These are phyloP conservation scores for Polyergus mexicanus DNA, from an alignment of 1,140 invertebrate species.

Conservation along the genomic window DNA sequence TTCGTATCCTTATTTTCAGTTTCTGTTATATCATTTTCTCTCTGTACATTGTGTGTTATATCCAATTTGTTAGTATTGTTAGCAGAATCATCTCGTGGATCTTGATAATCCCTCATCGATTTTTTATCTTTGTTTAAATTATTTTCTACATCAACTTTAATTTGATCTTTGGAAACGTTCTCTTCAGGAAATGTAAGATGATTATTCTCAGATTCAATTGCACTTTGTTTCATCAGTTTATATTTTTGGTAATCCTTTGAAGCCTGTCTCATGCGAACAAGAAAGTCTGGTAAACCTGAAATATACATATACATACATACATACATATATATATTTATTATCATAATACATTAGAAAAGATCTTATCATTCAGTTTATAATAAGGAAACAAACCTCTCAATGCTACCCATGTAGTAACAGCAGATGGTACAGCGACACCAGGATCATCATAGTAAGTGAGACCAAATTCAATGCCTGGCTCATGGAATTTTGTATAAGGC, in stretches of 20 bases:
- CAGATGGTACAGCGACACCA: conserved; percentile 90
- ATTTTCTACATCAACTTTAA: conserved; percentile 11
- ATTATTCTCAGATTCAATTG: neutral
- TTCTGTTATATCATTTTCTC: conserved; percentile 32
- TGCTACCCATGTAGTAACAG: conserved; percentile 90
- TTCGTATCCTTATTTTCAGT: conserved; percentile 65
- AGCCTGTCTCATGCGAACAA: conserved; percentile 86
- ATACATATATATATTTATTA: conserved; percentile 32
- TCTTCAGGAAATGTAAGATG: conserved; percentile 25
- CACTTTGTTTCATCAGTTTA: conserved; percentile 70
- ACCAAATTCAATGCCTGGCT: conserved; percentile 93
- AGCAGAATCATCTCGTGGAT: conserved; percentile 10
- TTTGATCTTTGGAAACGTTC: conserved; percentile 5
- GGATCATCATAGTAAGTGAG: conserved; percentile 96
- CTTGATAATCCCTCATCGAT: neutral
- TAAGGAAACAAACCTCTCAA: conserved; percentile 77
- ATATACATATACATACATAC: too few relatives aligned
- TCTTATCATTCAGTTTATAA: neutral
- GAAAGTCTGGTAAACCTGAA: conserved; percentile 85
- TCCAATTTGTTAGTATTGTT: conserved; percentile 30
- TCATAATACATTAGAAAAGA: neutral
- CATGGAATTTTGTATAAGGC: conserved; percentile 88
- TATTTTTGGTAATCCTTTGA: conserved; percentile 84
- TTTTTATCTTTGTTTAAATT: conserved; percentile 26
- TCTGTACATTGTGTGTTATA: conserved; percentile 12